Evolutionary conservation across 2,888 invertebrate genomes (phyloP), one percentile per base, ranked within the genome.

Genomic region (Nipponacmea schrenckii): DNA sequence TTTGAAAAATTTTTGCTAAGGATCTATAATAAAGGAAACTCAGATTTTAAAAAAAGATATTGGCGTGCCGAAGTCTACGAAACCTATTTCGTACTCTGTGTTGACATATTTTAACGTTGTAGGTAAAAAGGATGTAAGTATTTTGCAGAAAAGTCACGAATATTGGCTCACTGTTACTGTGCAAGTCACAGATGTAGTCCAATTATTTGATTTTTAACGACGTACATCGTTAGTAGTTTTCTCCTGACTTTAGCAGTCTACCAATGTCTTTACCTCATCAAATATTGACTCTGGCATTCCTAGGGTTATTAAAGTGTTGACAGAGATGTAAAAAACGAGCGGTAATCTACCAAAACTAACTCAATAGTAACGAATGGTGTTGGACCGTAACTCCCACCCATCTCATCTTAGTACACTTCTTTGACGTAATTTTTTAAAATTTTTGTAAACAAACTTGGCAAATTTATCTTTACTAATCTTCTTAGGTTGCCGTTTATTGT

Each of bases 221-320:
- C 3, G 20, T 24, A 12, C 10, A 3, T 56, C 56, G 20, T 24
- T 56, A 24, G 20, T 56, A 20, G 56, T 20, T 56, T 24, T 24
- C 24, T 24, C 14, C 15, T 56, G 56, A 24, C 24, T 56, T 56
- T 56, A 17, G 56, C 7, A 3, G 56, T 56, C 56, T 20, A 56
- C 20, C 56, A 56, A 20, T 3, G 20, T 24, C 56, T 56, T 56
- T 56, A 20, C 24, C 20, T 20, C 12, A 24, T 12, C 24, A 56
- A 56, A 56, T 56, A 56, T 56, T 56, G 56, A 56, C 56, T 56
- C 24, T 56, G 5, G 56, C 20, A 56, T 56, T 56, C 56, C 56
- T 10, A 56, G 20, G 56, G 56, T 56, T 56, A 14, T 56, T 20
- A 24, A 14, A 15, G 14, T 56, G 56, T 56, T 56, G 56, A 56